Conservation (phyloP, 2,113 vertebrate genomes). For the Rhinopomastus cyanomelas region DNA sequence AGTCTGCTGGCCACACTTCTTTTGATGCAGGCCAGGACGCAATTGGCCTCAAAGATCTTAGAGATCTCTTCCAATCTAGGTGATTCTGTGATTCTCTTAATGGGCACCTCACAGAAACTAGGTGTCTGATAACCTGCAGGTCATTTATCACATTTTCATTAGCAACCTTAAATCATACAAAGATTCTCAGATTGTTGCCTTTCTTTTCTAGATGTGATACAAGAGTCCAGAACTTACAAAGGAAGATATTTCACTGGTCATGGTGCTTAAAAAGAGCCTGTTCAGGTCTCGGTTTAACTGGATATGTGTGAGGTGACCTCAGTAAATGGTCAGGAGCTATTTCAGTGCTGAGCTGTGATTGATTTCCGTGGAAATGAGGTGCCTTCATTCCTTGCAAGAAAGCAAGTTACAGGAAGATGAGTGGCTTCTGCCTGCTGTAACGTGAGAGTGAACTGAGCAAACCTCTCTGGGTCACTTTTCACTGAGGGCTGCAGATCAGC, state of each 20-base stretch:
- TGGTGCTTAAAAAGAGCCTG: not conserved
- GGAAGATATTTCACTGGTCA: not conserved
- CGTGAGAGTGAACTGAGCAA: not conserved
- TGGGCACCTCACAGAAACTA: no score
- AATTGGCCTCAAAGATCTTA: no score
- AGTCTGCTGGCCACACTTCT: no score
- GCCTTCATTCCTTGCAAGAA: not conserved
- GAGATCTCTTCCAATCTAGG: no score
- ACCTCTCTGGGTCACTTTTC: not conserved
- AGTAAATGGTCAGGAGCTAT: not conserved
- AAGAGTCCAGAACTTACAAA: not conserved
- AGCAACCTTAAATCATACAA: not conserved
- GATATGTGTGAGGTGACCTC: not conserved
- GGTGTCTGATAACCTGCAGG: not conserved
- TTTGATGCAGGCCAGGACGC: no score
- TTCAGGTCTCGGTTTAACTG: not conserved
- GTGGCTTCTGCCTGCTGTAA: not conserved
- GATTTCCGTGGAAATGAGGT: not conserved
- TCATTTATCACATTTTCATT: not conserved
- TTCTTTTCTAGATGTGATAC: not conserved
- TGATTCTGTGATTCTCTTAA: not conserved
- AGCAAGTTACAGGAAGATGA: not conserved
- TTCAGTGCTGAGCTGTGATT: not conserved
- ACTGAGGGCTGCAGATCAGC: not conserved
- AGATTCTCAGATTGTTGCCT: not conserved